Percentiles rank a stretch among this genome's conserved stretches.
Evolutionary conservation across 2,113 vertebrate genomes (phyloP).

Genomic region (Pachyramphus minor): DNA sequence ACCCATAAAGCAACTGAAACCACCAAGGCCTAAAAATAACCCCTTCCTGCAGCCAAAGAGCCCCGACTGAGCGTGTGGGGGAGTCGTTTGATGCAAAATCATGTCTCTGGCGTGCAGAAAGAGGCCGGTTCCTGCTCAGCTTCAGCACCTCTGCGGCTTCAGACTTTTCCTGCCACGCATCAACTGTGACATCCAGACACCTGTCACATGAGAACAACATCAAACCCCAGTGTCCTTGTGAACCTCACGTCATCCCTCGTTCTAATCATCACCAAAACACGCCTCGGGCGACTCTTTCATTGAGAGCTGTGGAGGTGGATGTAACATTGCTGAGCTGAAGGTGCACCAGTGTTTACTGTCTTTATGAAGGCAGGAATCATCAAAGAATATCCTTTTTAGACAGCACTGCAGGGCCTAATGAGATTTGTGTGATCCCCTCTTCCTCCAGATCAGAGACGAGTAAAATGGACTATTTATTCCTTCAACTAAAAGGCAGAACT

Average conservation of each 20-base stretch:
- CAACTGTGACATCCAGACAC: neutral
- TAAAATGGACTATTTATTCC: neutral
- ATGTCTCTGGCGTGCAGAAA: neutral
- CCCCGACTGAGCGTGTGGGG: neutral
- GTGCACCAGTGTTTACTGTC: neutral
- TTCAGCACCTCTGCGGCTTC: neutral
- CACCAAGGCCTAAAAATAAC: constrained; percentile 2
- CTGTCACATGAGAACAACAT: neutral
- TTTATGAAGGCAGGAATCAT: neutral
- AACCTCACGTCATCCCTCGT: neutral
- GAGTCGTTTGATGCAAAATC: neutral
- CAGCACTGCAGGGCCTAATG: neutral
- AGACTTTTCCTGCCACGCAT: neutral
- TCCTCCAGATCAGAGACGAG: neutral
- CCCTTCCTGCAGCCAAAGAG: neutral
- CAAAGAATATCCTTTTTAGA: neutral
- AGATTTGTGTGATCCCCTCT: neutral
- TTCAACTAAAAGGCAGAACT: neutral
- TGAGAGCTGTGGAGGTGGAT: neutral
- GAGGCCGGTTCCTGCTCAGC: neutral
- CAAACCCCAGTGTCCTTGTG: neutral
- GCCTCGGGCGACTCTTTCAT: neutral
- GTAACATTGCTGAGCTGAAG: neutral
- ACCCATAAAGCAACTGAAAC: neutral
- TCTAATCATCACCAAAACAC: neutral